Conservation (phyloP, 2,113 vertebrate species). For the Anas platyrhynchos region DNA sequence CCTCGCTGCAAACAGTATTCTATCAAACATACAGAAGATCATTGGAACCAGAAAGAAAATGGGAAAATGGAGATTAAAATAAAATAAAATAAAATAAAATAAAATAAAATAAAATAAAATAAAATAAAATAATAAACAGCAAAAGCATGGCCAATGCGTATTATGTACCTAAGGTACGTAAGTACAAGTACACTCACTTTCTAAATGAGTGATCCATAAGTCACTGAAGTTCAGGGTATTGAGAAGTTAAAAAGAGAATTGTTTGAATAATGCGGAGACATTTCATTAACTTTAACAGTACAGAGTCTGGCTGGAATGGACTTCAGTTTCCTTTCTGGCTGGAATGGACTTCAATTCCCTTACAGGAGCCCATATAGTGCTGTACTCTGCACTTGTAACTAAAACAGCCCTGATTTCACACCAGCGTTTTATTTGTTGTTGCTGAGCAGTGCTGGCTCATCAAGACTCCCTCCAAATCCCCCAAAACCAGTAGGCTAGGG, state of each 20-base stretch:
- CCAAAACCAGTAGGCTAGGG: not conserved
- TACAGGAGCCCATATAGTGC: fast-evolving
- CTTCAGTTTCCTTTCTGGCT: not conserved
- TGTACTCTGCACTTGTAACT: not conserved
- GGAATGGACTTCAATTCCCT: not conserved
- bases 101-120: not conserved
- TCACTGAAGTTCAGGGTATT: not conserved
- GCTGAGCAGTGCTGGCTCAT: not conserved
- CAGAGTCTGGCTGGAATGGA: not conserved
- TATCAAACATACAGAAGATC: not conserved
- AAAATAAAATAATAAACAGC: not conserved
- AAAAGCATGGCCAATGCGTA: not conserved
- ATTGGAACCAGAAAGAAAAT: not conserved
- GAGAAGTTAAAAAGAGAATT: not conserved
- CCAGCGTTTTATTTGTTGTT: not conserved
- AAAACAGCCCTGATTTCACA: not conserved
- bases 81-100: not conserved
- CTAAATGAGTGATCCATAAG: not conserved
- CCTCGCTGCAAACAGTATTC: not conserved
- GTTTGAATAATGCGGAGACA: not conserved
- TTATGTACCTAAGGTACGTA: not conserved
- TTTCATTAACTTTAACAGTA: not conserved
- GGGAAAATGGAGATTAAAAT: fast-evolving
- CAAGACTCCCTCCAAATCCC: not conserved
- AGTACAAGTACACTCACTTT: not conserved